Evolutionary conservation across 2,888 invertebrate genomes (phyloP), one percentile per base, ranked within the genome.

Genomic region (Dasysyrphus albostriatus): DNA sequence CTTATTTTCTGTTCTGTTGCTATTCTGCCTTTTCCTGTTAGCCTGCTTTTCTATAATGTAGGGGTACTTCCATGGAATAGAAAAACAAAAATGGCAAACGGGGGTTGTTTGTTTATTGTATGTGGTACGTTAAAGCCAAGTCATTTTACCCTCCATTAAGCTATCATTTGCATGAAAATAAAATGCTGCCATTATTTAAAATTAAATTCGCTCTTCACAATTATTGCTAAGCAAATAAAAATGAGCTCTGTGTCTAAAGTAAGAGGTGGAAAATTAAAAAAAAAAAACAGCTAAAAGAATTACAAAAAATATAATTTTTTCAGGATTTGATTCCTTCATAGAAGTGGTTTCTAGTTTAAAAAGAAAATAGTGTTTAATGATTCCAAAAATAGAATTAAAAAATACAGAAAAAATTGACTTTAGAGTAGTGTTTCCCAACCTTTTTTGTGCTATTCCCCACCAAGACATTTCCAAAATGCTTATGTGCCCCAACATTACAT

Each of bases 101-200:
- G 12, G 63, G 65, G 65, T 65, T 44, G 44, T 65, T 65, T 47
- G 44, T 61, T 65, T 16, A 34, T 44, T 32, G 65, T 32, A 32
- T 63, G n/a, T 6, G 42, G 47, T 10, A 47, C 65, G 9, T 47
- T 65, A 32, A 65, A 65, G 47, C 65, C 65, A 65, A 65, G 65
- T 47, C 65, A 65, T 65, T 65, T 65, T 32, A 47, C 47, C 44
- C 65, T 47, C 65, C 65, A 65, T 65, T 65, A 47, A 65, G 29
- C 32, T 32, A 65, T 65, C 65, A 65, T 65, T 65, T 47, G 65
- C 47, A 65, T 65, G 65, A 32, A 47, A 65, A 65, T 65, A 47
- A 47, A 65, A 65, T 47, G 65, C 29, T 47, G 16, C 32, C 65
- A 65, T 47, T 65, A 29, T 65, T 65, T 47, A 63, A 59, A 63